Evolutionary conservation across 2,888 invertebrate species (phyloP).

Genomic region (Idaea aversata): DNA sequence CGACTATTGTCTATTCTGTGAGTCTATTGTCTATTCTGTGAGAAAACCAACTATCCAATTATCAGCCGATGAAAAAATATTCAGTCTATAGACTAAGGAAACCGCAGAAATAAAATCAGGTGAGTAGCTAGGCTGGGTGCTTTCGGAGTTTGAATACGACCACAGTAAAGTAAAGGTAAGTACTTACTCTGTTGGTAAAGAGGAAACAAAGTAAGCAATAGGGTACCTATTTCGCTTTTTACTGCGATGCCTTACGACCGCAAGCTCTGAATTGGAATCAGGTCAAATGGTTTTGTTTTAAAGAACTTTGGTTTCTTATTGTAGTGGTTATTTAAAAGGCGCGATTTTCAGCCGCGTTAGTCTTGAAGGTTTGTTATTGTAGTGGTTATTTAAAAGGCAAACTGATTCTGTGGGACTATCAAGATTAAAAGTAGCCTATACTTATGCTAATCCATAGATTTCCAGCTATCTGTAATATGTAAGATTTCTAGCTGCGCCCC

Average conservation of each 20-base stretch:
- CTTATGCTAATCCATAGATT: too few species aligned
- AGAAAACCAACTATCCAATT: not conserved
- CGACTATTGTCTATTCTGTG: too few species aligned
- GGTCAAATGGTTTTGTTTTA: conserved; percentile 32
- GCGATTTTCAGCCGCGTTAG: too few species aligned
- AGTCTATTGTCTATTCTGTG: too few species aligned
- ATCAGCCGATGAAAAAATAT: not conserved
- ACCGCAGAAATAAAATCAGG: conserved; percentile 1
- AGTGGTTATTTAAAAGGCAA: too few species aligned
- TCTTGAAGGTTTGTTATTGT: not conserved
- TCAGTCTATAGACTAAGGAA: not conserved
- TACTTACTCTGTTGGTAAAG: not conserved
- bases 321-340: too few species aligned
- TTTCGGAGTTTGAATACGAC: not conserved
- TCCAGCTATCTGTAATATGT: too few species aligned
- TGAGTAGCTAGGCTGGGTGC: not conserved
- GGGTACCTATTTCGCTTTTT: conserved; percentile 15
- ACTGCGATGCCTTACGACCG: conserved; percentile 22
- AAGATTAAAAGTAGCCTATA: too few species aligned
- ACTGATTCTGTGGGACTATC: too few species aligned
- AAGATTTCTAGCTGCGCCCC: too few species aligned
- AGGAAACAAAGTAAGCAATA: not conserved
- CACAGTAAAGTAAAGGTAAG: conserved; percentile 1
- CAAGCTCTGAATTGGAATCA: conserved; percentile 25
- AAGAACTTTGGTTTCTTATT: conserved; percentile 9